These are phyloP conservation scores for Nymphalis io DNA, from an alignment of 1,140 invertebrate species.

Conservation along the genomic window DNA sequence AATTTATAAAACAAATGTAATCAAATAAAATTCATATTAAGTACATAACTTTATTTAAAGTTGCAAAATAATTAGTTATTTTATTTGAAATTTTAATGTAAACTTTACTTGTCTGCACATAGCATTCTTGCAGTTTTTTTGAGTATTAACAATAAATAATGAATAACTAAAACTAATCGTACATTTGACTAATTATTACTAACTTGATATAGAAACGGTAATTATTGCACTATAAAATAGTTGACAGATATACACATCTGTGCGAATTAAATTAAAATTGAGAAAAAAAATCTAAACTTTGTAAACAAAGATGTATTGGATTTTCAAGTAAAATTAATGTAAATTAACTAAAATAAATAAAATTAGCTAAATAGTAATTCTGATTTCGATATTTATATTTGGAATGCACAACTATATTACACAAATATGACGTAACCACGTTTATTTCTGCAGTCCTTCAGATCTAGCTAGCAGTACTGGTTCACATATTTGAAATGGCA, in stretches of 20 bases:
- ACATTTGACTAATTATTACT: slow-evolving; percentile 22
- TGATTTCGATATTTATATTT: background rate
- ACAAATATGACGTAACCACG: no score
- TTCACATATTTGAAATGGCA: no score
- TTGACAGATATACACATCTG: slow-evolving; percentile 13
- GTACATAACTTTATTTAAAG: background rate
- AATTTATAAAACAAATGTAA: no score
- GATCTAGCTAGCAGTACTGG: no score
- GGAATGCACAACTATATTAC: background rate
- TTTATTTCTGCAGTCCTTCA: no score
- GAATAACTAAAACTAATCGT: slow-evolving; percentile 12
- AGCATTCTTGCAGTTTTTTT: background rate
- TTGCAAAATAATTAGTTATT: background rate
- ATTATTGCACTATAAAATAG: slow-evolving; percentile 24
- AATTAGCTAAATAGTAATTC: slow-evolving; percentile 19
- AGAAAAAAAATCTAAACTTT: background rate
- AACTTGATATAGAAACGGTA: slow-evolving; percentile 11
- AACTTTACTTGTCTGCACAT: background rate
- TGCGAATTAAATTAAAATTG: slow-evolving; percentile 14
- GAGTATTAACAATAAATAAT: slow-evolving; percentile 18
- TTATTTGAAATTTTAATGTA: background rate
- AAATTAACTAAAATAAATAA: slow-evolving; percentile 19
- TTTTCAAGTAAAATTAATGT: background rate
- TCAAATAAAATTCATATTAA: background rate
- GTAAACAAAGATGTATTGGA: background rate